A percentile compares a stretch with the other conserved stretches of the same genome.
Evolutionary conservation across 2,888 invertebrate species (phyloP).

Genomic region (Autographa pulchrina): DNA sequence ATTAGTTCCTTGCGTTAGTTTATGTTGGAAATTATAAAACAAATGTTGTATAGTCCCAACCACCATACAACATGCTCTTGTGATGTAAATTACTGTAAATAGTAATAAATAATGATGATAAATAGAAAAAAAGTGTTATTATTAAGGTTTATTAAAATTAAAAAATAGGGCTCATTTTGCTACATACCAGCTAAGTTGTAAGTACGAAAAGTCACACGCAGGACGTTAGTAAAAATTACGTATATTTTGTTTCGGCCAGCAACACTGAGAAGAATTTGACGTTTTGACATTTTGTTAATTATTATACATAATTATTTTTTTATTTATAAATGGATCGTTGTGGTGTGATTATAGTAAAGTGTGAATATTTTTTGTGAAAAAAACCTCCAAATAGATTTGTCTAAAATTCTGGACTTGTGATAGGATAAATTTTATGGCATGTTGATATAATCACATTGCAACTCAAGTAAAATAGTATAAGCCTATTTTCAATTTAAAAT

Average conservation of each 20-base stretch:
- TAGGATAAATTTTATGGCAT: conserved; percentile 65
- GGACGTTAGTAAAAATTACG: conserved; percentile 58
- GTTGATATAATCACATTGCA: conserved; percentile 81
- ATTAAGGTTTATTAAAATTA: conserved; percentile 76
- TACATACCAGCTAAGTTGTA: conserved; percentile 76
- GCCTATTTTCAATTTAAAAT: conserved; percentile 87
- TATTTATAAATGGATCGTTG: conserved; percentile 80
- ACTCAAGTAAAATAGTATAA: conserved; percentile 82
- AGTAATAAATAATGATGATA: conserved; percentile 68
- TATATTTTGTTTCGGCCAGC: conserved; percentile 67
- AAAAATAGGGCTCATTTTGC: conserved; percentile 68
- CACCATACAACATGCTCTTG: conserved; percentile 80
- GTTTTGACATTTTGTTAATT: conserved; percentile 80
- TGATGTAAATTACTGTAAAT: conserved; percentile 89
- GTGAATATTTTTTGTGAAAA: conserved; percentile 56
- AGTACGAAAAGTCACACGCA: conserved; percentile 77
- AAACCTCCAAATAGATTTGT: conserved; percentile 55
- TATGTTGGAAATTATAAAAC: conserved; percentile 46
- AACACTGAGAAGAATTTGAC: conserved; percentile 67
- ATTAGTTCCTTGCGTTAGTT: conserved; percentile 75
- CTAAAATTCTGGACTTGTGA: conserved; percentile 57
- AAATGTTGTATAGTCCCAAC: conserved; percentile 65
- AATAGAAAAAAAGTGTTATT: conserved; percentile 74
- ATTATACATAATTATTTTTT: conserved; percentile 78
- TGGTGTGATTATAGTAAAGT: conserved; percentile 76